A percentile compares a stretch with the other conserved stretches of the same genome.
These are phyloP conservation scores for Nycticebus coucang DNA, from an alignment of 2,113 vertebrate genomes.

Conservation along the genomic window DNA sequence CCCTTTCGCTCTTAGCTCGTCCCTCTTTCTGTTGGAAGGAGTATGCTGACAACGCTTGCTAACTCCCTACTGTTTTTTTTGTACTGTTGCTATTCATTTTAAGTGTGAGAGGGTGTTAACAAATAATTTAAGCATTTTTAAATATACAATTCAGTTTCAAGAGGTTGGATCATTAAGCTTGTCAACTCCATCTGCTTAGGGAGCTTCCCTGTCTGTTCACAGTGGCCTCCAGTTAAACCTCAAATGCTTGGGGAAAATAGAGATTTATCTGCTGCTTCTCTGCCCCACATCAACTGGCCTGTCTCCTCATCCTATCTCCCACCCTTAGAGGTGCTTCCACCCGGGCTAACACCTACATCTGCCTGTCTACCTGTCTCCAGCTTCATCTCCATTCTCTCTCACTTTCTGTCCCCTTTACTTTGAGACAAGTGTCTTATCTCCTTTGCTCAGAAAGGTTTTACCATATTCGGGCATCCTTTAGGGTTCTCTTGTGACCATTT, in stretches of 20 bases:
- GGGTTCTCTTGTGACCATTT: neutral
- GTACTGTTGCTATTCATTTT: neutral
- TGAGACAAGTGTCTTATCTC: neutral
- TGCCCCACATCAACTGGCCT: too few relatives aligned
- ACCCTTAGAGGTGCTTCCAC: neutral
- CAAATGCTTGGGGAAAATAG: neutral
- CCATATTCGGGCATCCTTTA: accelerated
- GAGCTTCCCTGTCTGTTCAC: neutral
- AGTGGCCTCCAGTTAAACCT: neutral
- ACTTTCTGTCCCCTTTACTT: neutral
- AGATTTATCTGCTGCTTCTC: neutral
- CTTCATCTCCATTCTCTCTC: neutral
- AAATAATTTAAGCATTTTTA: neutral
- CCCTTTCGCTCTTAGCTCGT: neutral
- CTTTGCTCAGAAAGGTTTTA: neutral
- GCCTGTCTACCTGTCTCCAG: neutral
- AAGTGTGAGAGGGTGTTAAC: too few relatives aligned
- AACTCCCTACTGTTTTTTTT: neutral
- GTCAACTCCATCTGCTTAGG: neutral
- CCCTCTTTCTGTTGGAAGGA: neutral
- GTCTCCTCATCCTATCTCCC: too few relatives aligned
- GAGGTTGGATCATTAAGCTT: neutral
- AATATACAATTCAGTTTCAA: neutral
- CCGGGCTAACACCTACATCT: neutral
- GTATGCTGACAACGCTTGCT: neutral